Percentiles rank a stretch among this genome's conserved stretches.
Conservation (phyloP, 2,888 invertebrate species). For the Chymomyza fuscimana region DNA sequence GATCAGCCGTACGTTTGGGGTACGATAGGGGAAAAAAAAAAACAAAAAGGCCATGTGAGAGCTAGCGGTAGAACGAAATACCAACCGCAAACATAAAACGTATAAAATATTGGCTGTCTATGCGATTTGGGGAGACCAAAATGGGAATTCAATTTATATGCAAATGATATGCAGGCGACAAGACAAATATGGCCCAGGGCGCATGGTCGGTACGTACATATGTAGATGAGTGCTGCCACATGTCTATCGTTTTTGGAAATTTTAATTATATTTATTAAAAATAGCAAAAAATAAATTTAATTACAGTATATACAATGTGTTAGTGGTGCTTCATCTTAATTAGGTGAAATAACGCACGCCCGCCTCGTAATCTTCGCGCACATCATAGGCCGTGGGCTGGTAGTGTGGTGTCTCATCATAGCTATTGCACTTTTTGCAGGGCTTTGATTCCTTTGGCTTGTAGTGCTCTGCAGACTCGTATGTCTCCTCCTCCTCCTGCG, state of each 20-base stretch:
- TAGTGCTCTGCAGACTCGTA: not conserved
- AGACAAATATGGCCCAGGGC: conserved; percentile 48
- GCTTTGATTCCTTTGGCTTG: not conserved
- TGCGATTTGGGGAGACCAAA: conserved; percentile 1
- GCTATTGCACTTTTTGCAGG: not conserved
- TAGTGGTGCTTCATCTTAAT: not conserved
- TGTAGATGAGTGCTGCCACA: not conserved
- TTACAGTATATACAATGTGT: conserved; percentile 1
- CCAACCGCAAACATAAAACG: conserved; percentile 53
- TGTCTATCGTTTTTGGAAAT: conserved; percentile 40
- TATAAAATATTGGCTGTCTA: conserved; percentile 64
- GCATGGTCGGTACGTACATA: not conserved
- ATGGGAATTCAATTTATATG: conserved; percentile 72
- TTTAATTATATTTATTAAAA: conserved; percentile 62
- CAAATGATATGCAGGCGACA: conserved; percentile 68
- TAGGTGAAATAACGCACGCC: conserved; percentile 59
- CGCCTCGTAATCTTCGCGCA: conserved; percentile 48
- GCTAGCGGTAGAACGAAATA: not conserved
- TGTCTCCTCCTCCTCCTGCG: conserved; percentile 14
- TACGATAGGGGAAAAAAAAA: not conserved
- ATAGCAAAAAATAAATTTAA: not conserved
- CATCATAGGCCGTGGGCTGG: conserved; percentile 45
- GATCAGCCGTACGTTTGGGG: conserved; percentile 28
- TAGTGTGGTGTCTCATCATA: not conserved
- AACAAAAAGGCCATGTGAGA: not conserved